phyloP scores from a whole-genome alignment of 2,797 vertebrate genomes.

The Aphelocoma californica region DNA sequence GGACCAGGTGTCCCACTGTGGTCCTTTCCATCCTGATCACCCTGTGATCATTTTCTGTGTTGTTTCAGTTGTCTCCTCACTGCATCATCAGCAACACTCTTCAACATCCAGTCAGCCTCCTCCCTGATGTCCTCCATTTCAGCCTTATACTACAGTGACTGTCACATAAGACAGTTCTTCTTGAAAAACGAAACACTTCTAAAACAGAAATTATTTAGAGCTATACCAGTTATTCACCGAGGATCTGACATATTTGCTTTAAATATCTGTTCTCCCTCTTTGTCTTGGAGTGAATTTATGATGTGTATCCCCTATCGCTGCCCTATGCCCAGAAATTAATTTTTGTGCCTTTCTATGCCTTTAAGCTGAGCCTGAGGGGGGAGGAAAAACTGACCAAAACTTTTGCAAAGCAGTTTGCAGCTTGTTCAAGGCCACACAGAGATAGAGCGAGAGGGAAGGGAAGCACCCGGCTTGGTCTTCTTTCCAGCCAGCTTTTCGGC shows the following conservation, averaged over 20 bases:
- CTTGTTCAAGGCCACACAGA: too few species aligned
- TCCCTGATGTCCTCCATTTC: background rate
- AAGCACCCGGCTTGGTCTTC: too few species aligned
- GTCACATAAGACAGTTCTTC: background rate
- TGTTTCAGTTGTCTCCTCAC: background rate
- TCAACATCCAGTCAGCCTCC: fast-evolving
- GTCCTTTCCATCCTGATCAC: background rate
- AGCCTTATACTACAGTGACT: background rate
- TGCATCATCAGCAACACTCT: background rate
- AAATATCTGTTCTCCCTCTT: background rate
- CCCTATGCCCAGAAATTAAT: too few species aligned
- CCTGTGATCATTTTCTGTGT: background rate
- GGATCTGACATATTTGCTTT: background rate
- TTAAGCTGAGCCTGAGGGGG: too few species aligned
- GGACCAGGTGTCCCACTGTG: background rate
- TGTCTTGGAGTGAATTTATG: too few species aligned
- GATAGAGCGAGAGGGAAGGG: too few species aligned
- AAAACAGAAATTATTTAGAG: background rate
- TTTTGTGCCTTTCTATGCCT: too few species aligned
- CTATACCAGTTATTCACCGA: background rate
- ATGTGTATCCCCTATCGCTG: too few species aligned
- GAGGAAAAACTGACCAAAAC: too few species aligned
- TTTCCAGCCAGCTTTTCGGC: too few species aligned
- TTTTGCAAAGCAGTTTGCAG: too few species aligned
- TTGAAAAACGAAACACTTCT: background rate